A percentile compares a stretch with the other conserved stretches of the same genome.
phyloP scores from a whole-genome alignment of 2,888 invertebrate genomes.

The Scrobipalpa costella region DNA sequence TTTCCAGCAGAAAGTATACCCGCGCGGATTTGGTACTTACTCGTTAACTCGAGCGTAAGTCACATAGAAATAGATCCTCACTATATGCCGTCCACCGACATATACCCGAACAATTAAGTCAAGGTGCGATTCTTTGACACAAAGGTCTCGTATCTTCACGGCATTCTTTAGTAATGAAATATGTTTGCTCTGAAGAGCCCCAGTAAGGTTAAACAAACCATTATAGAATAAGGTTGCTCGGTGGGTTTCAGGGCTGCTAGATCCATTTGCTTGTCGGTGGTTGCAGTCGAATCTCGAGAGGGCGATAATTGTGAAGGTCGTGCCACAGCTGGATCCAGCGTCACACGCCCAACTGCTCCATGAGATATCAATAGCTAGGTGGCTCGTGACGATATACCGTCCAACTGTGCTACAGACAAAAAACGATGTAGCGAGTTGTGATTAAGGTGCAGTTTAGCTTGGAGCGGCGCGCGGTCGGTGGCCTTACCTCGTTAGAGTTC shows the following conservation, averaged over 20 bases:
- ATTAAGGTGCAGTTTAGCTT: slow-evolving; percentile 60
- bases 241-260: slow-evolving; percentile 11
- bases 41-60: neutral
- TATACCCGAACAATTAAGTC: slow-evolving; percentile 10
- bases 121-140: slow-evolving; percentile 1
- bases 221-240: slow-evolving; percentile 2
- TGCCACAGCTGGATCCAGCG: slow-evolving; percentile 72
- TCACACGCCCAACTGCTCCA: slow-evolving; percentile 68
- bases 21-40: neutral
- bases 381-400: slow-evolving; percentile 71
- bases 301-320: slow-evolving; percentile 76
- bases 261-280: slow-evolving; percentile 7
- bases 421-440: slow-evolving; percentile 35
- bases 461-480: slow-evolving; percentile 69
- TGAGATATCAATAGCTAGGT: slow-evolving; percentile 72
- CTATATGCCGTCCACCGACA: neutral
- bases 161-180: neutral
- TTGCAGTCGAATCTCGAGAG: slow-evolving; percentile 53
- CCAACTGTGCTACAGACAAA: slow-evolving; percentile 45
- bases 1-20: neutral
- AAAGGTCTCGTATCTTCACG: slow-evolving; percentile 1
- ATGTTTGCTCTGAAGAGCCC: slow-evolving; percentile 3
- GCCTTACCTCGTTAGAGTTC: slow-evolving; percentile 82
- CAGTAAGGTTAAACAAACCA: neutral
- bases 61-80: slow-evolving; percentile 1